phyloP scores from a whole-genome alignment of 2,113 vertebrate species.

The Otis tarda region DNA sequence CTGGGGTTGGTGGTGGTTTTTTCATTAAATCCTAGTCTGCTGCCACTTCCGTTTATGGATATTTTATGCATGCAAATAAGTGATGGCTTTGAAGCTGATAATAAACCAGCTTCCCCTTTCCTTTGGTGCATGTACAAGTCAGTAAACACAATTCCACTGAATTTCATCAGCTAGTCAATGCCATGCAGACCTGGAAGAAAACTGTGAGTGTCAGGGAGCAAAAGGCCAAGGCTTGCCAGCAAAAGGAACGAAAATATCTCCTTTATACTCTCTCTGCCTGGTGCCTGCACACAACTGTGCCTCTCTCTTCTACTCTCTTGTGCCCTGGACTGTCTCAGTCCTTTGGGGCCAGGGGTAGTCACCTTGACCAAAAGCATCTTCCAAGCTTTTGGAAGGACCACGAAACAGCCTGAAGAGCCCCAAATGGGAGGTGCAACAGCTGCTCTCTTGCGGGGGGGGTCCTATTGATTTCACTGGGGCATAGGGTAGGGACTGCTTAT shows the following conservation, averaged over 20 bases:
- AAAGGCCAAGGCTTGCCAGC: neutral
- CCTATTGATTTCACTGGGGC: neutral
- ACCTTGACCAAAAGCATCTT: too few species aligned
- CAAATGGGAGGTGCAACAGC: neutral
- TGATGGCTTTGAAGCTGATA: neutral
- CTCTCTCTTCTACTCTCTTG: neutral
- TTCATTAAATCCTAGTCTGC: neutral
- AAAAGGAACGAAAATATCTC: neutral
- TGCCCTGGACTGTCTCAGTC: neutral
- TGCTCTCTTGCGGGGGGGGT: neutral
- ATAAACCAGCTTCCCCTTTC: neutral
- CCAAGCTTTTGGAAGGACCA: neutral
- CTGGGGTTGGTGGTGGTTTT: neutral
- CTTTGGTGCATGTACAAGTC: neutral
- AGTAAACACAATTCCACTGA: neutral
- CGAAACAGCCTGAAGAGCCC: neutral
- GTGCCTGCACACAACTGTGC: neutral
- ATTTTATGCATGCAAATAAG: neutral
- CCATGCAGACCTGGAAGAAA: neutral
- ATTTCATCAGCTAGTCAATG: neutral
- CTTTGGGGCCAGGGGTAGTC: neutral
- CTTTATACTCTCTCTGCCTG: neutral
- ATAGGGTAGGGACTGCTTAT: neutral
- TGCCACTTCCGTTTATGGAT: neutral
- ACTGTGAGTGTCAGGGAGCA: neutral